Base-by-base conservation (phyloP, 2,797 vertebrate species). In the Eulemur albifrons region DNA sequence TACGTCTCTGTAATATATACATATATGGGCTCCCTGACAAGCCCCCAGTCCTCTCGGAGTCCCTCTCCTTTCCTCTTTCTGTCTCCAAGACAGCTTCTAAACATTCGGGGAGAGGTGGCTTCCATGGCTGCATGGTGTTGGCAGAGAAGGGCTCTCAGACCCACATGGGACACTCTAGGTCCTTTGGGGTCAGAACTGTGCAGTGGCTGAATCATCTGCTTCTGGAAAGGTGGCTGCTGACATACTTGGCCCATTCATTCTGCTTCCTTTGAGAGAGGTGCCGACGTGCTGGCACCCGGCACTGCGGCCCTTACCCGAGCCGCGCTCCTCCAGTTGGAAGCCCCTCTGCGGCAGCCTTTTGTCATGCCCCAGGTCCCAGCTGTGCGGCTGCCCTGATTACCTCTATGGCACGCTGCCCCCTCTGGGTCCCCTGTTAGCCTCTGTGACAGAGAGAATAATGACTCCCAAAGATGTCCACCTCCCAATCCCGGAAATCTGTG, bases 221-320 rank as follows among this genome's bases (percentile, higher is more conserved):
- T 59, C 67, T 82, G 61, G 35, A 35, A 88, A 73, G 15, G 40
- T n/a, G 21, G 20, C 70, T 48, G 30, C 43, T 75, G 83, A 7
- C 17, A 7, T 5, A 15, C 6, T 20, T 18, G 12, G 14, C 13
- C 27, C 17, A 13, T 72, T 35, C 25, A 6, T 21, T 73, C 76
- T 45, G n/a, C 59, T 84, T 84, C 57, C 88, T 88, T 85, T 87
- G 59, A 54, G 32, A 77, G 14, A 48, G 0, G 32, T 30, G 11
- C 14, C 43, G 9, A 14, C 13, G 4, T 35, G 32, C 40, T 1
- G 2, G 43, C 45, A 50, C 4, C 40, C 0, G 20, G 21, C 4
- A 4, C 12, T 11, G 3, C 52, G 59, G 1, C 14, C 73, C 17
- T 18, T 20, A 30, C 73, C 88, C 18, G 43, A 50, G 61, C 76